Base-by-base conservation (phyloP, 2,113 vertebrate species). In the Chloropsis hardwickii region DNA sequence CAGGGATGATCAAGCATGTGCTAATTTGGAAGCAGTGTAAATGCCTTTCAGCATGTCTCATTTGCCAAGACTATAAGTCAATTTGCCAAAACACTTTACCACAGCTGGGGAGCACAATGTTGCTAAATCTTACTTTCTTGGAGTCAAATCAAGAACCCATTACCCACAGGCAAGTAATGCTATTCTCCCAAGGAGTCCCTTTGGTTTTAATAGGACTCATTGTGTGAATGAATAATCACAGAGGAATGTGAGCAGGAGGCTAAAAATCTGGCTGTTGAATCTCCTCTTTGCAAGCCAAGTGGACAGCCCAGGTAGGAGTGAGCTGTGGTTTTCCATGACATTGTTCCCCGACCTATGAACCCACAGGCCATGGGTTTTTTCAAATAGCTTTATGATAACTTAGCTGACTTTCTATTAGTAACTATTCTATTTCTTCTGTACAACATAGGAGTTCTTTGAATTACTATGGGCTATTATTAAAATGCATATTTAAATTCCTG, bases 401-500 rank as follows among this genome's bases (percentile, higher is more conserved):
- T 74, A 64, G 27, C 47, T 93, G 79, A 64, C 64, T 95, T 93
- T 35, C 53, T 60, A 31, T 48, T 81, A 85, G 40, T 80, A 94
- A 15, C 79, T 88, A 20, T 71, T 92, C 64, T 71, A 64, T 81
- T 90, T 94, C 56, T 73, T 65, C 44, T 81, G 31, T 66, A 60
- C 27, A 60, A 42, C 39, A 81, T 19, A 86, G 45, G 22, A 86
- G 45, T 84, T 81, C 70, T 95, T 89, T 85, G 93, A 95, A 88
- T 96, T 85, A 96, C 93, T 94, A 90, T 92, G 47, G 90, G 47
- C 64, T 92, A 92, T 96, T 94, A 95, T 95, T 95, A 88, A 95
- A 95, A 95, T 86, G 71, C 56, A 88, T 95, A 96, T 95, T 96
- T 96, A 97, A 94, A 93, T 96, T 96, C 64, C 47, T 71, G 35